A percentile compares a stretch with the other conserved stretches of the same genome.
These are phyloP conservation scores for Amblyjoppa fuscipennis DNA, from an alignment of 2,888 invertebrate genomes.

Conservation along the genomic window DNA sequence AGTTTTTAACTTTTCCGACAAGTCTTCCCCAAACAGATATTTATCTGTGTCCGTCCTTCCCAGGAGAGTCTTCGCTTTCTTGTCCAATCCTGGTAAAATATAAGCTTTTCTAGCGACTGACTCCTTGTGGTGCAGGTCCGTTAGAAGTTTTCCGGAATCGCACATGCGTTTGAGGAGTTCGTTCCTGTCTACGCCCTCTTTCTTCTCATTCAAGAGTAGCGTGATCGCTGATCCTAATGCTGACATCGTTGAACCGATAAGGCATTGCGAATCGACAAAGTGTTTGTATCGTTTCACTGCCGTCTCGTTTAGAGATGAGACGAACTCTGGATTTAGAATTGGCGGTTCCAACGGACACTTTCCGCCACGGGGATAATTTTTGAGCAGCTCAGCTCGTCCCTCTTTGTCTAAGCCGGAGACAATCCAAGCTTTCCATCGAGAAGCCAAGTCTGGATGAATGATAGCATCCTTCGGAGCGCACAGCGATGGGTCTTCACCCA, in stretches of 20 bases:
- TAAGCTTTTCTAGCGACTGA: slow-evolving; percentile 31
- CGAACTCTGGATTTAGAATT: slow-evolving; percentile 34
- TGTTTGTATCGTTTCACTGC: slow-evolving; percentile 57
- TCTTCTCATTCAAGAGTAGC: slow-evolving; percentile 30
- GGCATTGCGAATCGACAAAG: slow-evolving; percentile 50
- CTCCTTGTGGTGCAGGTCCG: slow-evolving; percentile 41
- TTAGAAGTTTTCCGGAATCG: slow-evolving; percentile 41
- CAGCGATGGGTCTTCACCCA: slow-evolving; percentile 27
- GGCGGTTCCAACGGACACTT: slow-evolving; percentile 53
- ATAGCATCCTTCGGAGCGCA: slow-evolving; percentile 1
- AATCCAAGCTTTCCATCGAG: slow-evolving; percentile 54
- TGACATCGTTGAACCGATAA: slow-evolving; percentile 57
- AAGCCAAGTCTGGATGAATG: slow-evolving; percentile 45
- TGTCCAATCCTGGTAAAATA: slow-evolving; percentile 43
- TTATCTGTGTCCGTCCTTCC: slow-evolving; percentile 40
- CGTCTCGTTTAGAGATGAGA: slow-evolving; percentile 40
- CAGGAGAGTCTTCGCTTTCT: slow-evolving; percentile 32
- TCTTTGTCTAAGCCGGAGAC: slow-evolving; percentile 47
- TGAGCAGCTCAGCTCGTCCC: not conserved
- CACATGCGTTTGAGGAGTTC: no score
- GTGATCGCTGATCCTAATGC: slow-evolving; percentile 54
- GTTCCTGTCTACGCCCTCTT: no score
- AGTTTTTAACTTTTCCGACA: slow-evolving; percentile 49
- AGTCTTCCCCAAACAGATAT: slow-evolving; percentile 55
- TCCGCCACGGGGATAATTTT: slow-evolving; percentile 38